Evolutionary conservation across 2,113 vertebrate genomes (phyloP), one percentile per base, ranked within the genome.

Genomic region (Phalacrocorax carbo): DNA sequence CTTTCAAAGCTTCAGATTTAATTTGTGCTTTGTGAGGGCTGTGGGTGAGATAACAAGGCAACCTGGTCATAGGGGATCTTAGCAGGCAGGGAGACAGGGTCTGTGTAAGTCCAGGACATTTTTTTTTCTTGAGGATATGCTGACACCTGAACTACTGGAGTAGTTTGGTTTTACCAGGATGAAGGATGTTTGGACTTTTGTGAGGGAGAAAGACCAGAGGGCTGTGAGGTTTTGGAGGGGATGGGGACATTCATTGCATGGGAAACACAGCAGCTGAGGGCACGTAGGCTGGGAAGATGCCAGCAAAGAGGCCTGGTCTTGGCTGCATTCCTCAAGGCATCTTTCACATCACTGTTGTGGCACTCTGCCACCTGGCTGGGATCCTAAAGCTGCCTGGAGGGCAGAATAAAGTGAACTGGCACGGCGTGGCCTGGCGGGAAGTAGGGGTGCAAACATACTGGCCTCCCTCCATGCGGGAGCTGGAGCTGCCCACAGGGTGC

Each of bases 381-480:
- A 91, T 34, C 48, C 40, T 13, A 11, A 22, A 64, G 57, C 75
- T 55, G 91, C 57, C 75, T 14, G 57, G 19, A 90, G 48, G 52
- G 52, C 60, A 70, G 49, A 38, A 75, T 11, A 51, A 58, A 49
- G 52, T 22, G n/a, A 82, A 7, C 13, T 23, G 75, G 38, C 32
- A 15, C 7, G 0, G 25, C 0, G 2, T 30, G 68, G 27, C 26
- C 48, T 55, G 61, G 10, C 0, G 9, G 44, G 38, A 20, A n/a
- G 38, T 2, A 0, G 20, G 15, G 17, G 7, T 76, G 29, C 12
- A 21, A 38, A 21, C 0, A 1, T 3, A 18, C 18, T 15, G 29
- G 34, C 25, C 64, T 32, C 17, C 30, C 22, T 21, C 3, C 0
- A 7, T 29, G 46, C 23, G 54, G 0, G 1, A 44, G 7, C 29